Conservation (phyloP, 2,888 invertebrate genomes). For the Thelaira solivaga region DNA sequence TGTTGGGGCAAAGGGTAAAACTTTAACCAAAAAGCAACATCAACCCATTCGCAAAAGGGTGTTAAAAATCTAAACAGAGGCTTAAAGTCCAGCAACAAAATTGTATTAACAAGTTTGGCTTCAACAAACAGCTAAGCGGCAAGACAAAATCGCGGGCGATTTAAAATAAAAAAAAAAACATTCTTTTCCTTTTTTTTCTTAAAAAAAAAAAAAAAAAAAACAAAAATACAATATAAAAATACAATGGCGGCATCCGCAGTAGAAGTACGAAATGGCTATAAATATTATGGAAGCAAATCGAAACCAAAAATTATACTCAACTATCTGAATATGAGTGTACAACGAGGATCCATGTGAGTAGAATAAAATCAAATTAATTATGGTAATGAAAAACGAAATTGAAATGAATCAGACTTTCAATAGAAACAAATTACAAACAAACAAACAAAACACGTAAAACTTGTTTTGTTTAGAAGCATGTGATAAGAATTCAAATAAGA, state of each 20-base stretch:
- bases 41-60: background rate
- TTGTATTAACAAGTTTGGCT: slow-evolving; percentile 2
- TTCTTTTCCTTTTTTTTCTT: too few relatives aligned
- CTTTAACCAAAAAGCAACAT: slow-evolving; percentile 1
- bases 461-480: slow-evolving; percentile 8
- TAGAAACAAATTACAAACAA: slow-evolving; percentile 26
- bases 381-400: slow-evolving; percentile 31
- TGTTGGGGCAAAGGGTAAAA: slow-evolving; percentile 27
- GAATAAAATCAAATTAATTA: slow-evolving; percentile 63
- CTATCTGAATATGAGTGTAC: slow-evolving; percentile 85
- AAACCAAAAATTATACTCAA: slow-evolving; percentile 81
- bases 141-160: slow-evolving; percentile 31
- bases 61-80: background rate
- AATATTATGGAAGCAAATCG: slow-evolving; percentile 81
- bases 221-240: slow-evolving; percentile 12
- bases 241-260: slow-evolving; percentile 81
- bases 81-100: background rate
- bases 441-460: too few relatives aligned
- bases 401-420: slow-evolving; percentile 38
- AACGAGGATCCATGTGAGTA: slow-evolving; percentile 87
- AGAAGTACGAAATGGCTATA: slow-evolving; percentile 82
- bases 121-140: background rate
- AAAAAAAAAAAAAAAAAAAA: too few relatives aligned
- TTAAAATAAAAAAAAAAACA: too few relatives aligned
- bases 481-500: slow-evolving; percentile 42